A percentile compares a stretch with the other conserved stretches of the same genome.
These are phyloP conservation scores for Thunnus maccoyii DNA, from an alignment of 2,113 vertebrate species.

Conservation along the genomic window DNA sequence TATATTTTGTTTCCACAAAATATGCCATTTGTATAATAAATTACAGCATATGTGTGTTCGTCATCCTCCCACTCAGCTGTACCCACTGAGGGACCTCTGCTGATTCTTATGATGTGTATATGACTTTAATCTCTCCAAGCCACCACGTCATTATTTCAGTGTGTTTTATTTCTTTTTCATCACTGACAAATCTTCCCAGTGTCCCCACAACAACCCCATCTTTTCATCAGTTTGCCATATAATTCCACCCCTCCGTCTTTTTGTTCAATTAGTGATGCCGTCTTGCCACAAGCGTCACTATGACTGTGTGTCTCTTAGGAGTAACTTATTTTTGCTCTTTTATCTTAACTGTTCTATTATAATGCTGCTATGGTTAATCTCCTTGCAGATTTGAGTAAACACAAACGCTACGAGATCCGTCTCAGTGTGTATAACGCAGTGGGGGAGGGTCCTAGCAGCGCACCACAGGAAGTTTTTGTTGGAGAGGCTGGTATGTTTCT, in stretches of 20 bases:
- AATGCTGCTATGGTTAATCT: conserved; percentile 46
- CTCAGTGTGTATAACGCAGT: conserved; percentile 96
- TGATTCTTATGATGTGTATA: conserved; percentile 39
- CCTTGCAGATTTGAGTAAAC: conserved; percentile 92
- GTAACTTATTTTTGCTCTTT: conserved; percentile 53
- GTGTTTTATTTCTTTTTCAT: conserved; percentile 63
- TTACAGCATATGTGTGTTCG: conserved; percentile 17
- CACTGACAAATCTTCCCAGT: conserved; percentile 57
- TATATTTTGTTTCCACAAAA: conserved; percentile 39
- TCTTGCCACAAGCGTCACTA: conserved; percentile 51
- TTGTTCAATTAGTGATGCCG: conserved; percentile 49
- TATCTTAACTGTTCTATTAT: conserved; percentile 53
- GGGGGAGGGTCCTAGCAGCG: conserved; percentile 93
- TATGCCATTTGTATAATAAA: conserved; percentile 41
- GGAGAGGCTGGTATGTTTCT: conserved; percentile 93
- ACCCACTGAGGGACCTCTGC: conserved; percentile 26
- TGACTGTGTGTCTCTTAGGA: conserved; percentile 46
- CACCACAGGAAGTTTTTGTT: conserved; percentile 96
- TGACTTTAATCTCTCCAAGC: conserved; percentile 65
- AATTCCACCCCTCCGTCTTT: conserved; percentile 47
- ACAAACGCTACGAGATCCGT: conserved; percentile 96
- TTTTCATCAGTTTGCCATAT: conserved; percentile 57
- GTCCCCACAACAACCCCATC: conserved; percentile 53
- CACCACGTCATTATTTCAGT: conserved; percentile 56
- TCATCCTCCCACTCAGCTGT: conserved; percentile 53